Conservation (phyloP, 2,888 invertebrate genomes). For the Pherbina coryleti region DNA sequence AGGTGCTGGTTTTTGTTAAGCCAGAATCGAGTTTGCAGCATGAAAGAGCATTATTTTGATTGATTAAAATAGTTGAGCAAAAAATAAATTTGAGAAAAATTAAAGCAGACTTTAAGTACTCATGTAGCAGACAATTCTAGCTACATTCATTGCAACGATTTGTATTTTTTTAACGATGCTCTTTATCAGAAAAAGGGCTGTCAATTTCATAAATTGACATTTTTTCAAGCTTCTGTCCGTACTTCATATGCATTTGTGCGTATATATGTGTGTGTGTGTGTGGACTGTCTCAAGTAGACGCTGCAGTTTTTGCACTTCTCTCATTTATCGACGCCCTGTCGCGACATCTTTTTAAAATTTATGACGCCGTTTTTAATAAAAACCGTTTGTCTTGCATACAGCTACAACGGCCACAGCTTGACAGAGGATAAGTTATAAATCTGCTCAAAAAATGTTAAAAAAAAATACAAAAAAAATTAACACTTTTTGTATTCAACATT, state of each 20-base stretch:
- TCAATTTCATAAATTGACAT: background rate
- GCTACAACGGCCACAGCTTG: background rate
- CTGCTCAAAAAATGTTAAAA: background rate
- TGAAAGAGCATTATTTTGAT: background rate
- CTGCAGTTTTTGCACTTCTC: background rate
- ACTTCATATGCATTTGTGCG: background rate
- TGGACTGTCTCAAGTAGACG: background rate
- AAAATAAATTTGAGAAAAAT: background rate
- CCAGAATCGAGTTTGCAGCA: background rate
- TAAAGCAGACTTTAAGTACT: background rate
- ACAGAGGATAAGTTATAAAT: background rate
- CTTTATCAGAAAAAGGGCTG: background rate
- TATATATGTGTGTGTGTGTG: background rate
- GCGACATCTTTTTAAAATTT: slow-evolving; percentile 12
- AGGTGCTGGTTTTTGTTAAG: background rate
- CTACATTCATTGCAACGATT: slow-evolving; percentile 7
- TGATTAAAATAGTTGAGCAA: background rate
- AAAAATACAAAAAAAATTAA: background rate
- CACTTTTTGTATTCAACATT: background rate
- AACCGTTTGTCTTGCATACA: slow-evolving; percentile 5
- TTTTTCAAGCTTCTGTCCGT: background rate
- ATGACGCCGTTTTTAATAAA: slow-evolving; percentile 1
- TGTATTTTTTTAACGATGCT: background rate
- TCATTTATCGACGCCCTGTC: background rate
- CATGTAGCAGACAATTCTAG: no score